These are phyloP conservation scores for Callinectes sapidus DNA, from an alignment of 2,888 invertebrate genomes.

Conservation along the genomic window DNA sequence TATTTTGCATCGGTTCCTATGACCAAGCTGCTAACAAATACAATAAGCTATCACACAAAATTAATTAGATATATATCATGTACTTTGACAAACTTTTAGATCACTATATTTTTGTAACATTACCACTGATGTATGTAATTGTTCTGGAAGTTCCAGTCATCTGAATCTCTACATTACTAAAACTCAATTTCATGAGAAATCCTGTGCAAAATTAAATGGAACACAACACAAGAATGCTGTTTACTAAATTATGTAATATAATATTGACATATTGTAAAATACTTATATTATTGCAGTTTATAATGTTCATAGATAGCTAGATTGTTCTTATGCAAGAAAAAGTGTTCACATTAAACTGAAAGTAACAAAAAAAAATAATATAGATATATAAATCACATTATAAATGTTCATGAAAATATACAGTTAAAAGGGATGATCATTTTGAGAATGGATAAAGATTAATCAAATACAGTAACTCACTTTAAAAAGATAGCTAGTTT, in stretches of 20 bases:
- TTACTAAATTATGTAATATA: not conserved
- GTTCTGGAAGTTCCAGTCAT: not conserved
- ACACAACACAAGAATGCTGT: not conserved
- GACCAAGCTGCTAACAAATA: not conserved
- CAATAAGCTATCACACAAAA: not conserved
- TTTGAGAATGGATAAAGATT: not conserved
- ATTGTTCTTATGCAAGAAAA: not conserved
- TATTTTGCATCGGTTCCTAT: not conserved
- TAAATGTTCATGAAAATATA: not conserved
- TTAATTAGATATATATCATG: not conserved
- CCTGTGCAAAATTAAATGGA: not conserved
- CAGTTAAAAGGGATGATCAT: not conserved
- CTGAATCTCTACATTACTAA: not conserved
- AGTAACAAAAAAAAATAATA: not conserved
- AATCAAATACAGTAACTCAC: not conserved
- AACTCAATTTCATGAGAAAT: not conserved
- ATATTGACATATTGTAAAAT: not conserved
- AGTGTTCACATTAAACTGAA: not conserved
- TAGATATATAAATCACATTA: not conserved
- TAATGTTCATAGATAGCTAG: not conserved
- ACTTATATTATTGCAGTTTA: not conserved
- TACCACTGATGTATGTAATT: not conserved
- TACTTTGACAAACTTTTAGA: not conserved
- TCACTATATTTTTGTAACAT: not conserved
- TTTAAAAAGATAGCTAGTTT: not conserved